phyloP scores from a whole-genome alignment of 2,888 invertebrate species.

The Apodemia duryi region DNA sequence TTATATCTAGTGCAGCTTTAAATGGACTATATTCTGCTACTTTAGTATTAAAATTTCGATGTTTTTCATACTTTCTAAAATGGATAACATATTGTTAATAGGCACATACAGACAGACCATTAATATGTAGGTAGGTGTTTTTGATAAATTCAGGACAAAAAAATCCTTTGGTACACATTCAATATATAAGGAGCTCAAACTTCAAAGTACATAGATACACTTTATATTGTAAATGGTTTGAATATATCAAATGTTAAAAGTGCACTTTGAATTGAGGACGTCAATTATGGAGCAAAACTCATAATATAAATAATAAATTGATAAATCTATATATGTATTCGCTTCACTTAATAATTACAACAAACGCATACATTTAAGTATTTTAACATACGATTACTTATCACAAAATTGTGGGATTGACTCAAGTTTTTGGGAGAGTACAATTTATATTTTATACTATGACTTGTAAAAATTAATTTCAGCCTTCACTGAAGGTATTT shows the following conservation, averaged over 20 bases:
- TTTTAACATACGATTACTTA: slow-evolving; percentile 22
- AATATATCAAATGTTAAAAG: slow-evolving; percentile 9
- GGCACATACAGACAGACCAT: slow-evolving; percentile 44
- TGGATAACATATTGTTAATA: slow-evolving; percentile 50
- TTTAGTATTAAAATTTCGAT: slow-evolving; percentile 58
- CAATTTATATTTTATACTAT: slow-evolving; percentile 47
- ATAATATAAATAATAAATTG: slow-evolving; percentile 1
- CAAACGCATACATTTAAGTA: slow-evolving; percentile 14
- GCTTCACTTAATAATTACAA: slow-evolving; percentile 6
- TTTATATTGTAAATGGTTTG: neutral
- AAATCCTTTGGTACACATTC: slow-evolving; percentile 4
- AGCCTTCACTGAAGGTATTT: slow-evolving; percentile 75
- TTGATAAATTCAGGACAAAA: slow-evolving; percentile 4
- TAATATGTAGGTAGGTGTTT: slow-evolving; percentile 20
- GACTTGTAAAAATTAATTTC: slow-evolving; percentile 44
- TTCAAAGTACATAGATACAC: slow-evolving; percentile 7
- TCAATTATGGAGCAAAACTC: slow-evolving; percentile 9
- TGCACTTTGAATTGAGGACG: slow-evolving; percentile 12
- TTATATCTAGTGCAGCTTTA: slow-evolving; percentile 22
- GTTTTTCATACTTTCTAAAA: slow-evolving; percentile 48
- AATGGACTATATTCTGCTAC: slow-evolving; percentile 43
- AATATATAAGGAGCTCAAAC: neutral
- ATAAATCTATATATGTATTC: slow-evolving; percentile 12
- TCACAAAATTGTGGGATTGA: slow-evolving; percentile 50
- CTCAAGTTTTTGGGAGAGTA: slow-evolving; percentile 65